Percentiles rank a stretch among this genome's conserved stretches.
phyloP scores from a whole-genome alignment of 37 sponge, comb jelly and placozoan species.

The Eunapius fragilis region DNA sequence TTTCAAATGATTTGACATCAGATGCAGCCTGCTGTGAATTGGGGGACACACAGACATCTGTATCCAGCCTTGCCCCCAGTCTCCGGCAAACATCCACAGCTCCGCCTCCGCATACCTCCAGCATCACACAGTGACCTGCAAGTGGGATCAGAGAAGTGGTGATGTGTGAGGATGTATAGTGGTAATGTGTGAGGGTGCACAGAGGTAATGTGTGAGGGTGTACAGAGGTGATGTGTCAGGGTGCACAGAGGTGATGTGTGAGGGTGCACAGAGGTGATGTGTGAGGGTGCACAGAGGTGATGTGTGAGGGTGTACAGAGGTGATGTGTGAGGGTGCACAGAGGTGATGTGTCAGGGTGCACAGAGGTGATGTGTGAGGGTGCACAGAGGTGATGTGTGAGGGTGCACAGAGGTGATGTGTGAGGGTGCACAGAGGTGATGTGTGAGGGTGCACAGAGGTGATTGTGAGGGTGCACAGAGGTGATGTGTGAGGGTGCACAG shows the following conservation, averaged over 20 bases:
- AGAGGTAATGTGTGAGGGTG: not conserved
- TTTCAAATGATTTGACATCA: slow-evolving; percentile 20
- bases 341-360: too few relatives aligned
- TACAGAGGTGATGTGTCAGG: not conserved
- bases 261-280: not conserved
- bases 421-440: not conserved
- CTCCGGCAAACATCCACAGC: slow-evolving; percentile 5
- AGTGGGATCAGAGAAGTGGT: not conserved
- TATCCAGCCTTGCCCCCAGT: not conserved
- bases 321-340: too few relatives aligned
- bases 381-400: not conserved
- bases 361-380: too few relatives aligned
- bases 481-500: not conserved
- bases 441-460: not conserved
- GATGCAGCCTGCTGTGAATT: slow-evolving; percentile 7
- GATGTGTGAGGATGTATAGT: not conserved
- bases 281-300: not conserved
- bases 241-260: not conserved
- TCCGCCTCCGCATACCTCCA: slow-evolving; percentile 31
- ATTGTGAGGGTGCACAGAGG: not conserved
- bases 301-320: too few relatives aligned
- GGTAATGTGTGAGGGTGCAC: not conserved
- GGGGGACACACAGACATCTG: slow-evolving; percentile 32
- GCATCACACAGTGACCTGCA: slow-evolving; percentile 14
- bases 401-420: not conserved